These are phyloP conservation scores for Hydrochoerus hydrochaeris DNA, from an alignment of 2,113 vertebrate species.

Conservation along the genomic window DNA sequence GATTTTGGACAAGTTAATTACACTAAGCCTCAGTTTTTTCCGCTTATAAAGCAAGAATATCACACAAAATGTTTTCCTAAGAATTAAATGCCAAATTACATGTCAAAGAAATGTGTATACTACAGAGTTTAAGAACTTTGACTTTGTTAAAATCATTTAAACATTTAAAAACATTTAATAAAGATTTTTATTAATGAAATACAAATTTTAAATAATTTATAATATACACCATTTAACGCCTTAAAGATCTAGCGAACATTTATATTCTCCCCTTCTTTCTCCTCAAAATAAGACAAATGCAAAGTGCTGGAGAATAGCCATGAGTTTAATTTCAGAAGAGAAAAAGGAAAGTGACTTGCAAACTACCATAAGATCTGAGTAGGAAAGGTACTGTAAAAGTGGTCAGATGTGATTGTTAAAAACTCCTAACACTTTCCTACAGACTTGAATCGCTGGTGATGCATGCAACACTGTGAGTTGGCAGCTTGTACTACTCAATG, in stretches of 20 bases:
- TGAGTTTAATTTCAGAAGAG: constrained; percentile 5
- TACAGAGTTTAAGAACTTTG: neutral
- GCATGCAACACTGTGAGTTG: neutral
- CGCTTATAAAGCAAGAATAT: constrained; percentile 14
- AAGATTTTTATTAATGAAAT: neutral
- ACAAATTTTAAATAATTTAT: constrained; percentile 39
- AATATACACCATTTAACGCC: neutral
- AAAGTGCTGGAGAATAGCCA: neutral
- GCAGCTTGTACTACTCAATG: neutral
- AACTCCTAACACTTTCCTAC: neutral
- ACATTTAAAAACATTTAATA: neutral
- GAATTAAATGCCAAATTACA: neutral
- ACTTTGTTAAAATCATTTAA: constrained; percentile 13
- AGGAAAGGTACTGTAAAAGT: neutral
- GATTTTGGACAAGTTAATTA: neutral
- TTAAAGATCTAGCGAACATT: neutral
- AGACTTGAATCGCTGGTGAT: neutral
- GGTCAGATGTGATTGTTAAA: neutral
- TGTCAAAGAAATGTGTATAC: constrained; percentile 16
- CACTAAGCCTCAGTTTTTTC: neutral
- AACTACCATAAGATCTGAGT: neutral
- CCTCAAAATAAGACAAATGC: neutral
- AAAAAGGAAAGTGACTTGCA: neutral
- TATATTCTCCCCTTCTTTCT: neutral
- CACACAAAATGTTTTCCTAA: neutral